Base-by-base conservation (phyloP, 2,797 vertebrate species). In the Denticeps clupeoides region DNA sequence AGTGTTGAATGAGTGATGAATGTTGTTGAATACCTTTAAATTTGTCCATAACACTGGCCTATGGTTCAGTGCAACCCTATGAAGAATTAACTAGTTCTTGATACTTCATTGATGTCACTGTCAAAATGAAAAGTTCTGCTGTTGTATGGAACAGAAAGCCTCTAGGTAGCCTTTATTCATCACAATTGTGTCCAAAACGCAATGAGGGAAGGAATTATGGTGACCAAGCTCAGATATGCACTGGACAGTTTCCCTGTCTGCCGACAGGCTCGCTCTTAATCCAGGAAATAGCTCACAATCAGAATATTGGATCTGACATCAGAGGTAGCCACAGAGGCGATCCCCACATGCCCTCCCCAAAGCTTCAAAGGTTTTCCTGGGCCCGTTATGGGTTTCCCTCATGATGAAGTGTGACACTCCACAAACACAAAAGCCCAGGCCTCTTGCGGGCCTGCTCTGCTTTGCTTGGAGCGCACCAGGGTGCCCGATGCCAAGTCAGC, bases 321-420 rank as follows among this genome's bases (percentile, higher is more conserved):
- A 80, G 81, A 71, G 63, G 82, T 82, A 87, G 85, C 86, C 84
- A 75, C 51, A 63, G 74, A 84, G 71, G 76, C 79, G 69, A 85
- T 86, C 74, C 77, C 69, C 72, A 78, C 71, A 75, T 78, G 76
- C 85, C 75, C 80, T 78, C 73, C 82, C 79, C 77, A 71, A 52
- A 63, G 83, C 79, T 90, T 89, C 83, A 90, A 90, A 94, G 88
- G 78, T 87, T 84, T 87, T 82, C 82, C 73, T 69, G 81, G 83
- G 78, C 77, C 84, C 85, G 85, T 88, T 89, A 83, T 74, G 85
- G 88, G 86, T 83, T 87, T 90, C 85, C 82, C 87, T 80, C 77
- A 75, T 93, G 90, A 93, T 93, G 85, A 84, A 90, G 87, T 86
- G 83, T 90, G 91, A 93, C 92, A 93, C 88, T 90, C 84, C 74